These are phyloP conservation scores for Platycheirus albimanus DNA, from an alignment of 2,888 invertebrate genomes.

Conservation along the genomic window DNA sequence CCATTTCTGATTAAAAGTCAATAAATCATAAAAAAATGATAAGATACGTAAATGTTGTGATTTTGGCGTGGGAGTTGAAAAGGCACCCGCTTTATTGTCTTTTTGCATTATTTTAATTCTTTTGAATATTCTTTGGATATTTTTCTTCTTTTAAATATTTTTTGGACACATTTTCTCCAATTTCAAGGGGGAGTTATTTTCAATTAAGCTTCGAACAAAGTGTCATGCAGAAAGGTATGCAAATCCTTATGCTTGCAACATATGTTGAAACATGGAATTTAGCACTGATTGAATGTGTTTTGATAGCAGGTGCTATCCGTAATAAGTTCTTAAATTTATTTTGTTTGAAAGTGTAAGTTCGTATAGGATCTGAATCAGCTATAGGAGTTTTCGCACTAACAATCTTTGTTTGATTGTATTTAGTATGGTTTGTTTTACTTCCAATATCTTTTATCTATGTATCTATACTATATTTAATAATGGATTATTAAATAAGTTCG, in stretches of 20 bases:
- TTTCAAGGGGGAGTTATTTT: not conserved
- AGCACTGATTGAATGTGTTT: constrained; percentile 30
- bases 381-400: no score
- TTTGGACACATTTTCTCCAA: not conserved
- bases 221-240: constrained; percentile 27
- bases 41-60: constrained; percentile 43
- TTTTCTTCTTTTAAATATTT: not conserved
- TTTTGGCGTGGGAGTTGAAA: not conserved
- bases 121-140: not conserved
- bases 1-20: constrained; percentile 74
- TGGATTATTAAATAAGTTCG: no score
- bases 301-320: not conserved
- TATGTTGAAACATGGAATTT: constrained; percentile 42
- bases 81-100: constrained; percentile 1
- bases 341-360: no score
- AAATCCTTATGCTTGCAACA: constrained; percentile 46
- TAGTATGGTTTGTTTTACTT: no score
- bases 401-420: no score
- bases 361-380: no score
- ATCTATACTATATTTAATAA: no score
- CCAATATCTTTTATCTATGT: no score
- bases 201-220: constrained; percentile 30
- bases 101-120: constrained; percentile 9
- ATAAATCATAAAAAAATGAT: constrained; percentile 72
- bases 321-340: no score